phyloP scores from a whole-genome alignment of 2,797 vertebrate genomes.

The Neosalanx taihuensis region DNA sequence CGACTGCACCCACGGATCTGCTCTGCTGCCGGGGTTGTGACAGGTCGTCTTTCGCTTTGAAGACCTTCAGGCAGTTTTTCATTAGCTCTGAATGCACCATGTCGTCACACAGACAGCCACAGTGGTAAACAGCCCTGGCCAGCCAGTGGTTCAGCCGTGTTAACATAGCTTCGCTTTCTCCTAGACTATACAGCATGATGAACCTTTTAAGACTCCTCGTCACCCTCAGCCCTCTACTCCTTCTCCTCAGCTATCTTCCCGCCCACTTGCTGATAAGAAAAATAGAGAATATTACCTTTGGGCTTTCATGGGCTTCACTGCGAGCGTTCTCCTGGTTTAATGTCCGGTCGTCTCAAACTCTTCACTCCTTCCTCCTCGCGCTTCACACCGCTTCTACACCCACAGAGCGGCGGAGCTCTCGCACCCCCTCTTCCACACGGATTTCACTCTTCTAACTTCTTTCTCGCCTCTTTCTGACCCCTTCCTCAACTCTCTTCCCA shows the following conservation, averaged over 20 bases:
- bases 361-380: neutral
- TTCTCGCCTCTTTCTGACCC: too few relatives aligned
- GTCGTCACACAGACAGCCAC: slow-evolving; percentile 17
- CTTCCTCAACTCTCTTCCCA: neutral
- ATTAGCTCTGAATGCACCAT: slow-evolving; percentile 21
- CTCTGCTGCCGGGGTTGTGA: neutral
- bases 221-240: neutral
- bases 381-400: neutral
- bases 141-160: slow-evolving; percentile 11
- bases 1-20: neutral
- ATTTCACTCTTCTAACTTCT: slow-evolving; percentile 10
- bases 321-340: slow-evolving; percentile 3
- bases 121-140: slow-evolving; percentile 8
- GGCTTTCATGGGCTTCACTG: neutral
- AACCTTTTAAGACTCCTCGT: neutral
- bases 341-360: neutral
- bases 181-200: neutral
- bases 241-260: neutral
- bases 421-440: neutral
- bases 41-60: slow-evolving; percentile 25
- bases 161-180: neutral
- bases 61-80: slow-evolving; percentile 37
- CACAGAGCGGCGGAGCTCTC: neutral
- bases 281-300: neutral
- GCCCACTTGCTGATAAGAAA: neutral